Evolutionary conservation across 92 coral and sea anemone species (phyloP).

Genomic region (Nematostella vectensis): DNA sequence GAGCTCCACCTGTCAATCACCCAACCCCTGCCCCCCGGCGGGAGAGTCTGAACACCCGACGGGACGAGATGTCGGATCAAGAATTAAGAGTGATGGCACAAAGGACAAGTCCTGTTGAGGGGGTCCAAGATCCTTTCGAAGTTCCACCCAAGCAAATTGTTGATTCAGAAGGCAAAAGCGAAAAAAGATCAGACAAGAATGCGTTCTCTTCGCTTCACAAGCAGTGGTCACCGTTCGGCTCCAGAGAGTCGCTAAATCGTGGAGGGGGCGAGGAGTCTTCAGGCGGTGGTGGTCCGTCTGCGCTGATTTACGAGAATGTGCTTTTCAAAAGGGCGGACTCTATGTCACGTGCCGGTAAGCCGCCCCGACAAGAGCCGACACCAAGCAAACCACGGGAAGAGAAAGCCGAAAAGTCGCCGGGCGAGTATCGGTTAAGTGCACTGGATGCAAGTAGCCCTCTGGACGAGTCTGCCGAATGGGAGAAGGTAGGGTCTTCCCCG

Average conservation of each 20-base stretch:
- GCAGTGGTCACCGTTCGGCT: slow-evolving; percentile 39
- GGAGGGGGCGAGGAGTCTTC: slow-evolving; percentile 19
- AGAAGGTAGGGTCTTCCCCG: slow-evolving; percentile 81
- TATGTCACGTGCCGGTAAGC: slow-evolving; percentile 13
- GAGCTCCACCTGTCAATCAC: background rate
- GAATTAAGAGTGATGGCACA: background rate
- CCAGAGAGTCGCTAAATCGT: slow-evolving; percentile 44
- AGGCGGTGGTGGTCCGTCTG: slow-evolving; percentile 30
- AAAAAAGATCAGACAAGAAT: slow-evolving; percentile 9
- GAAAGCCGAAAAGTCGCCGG: slow-evolving; percentile 4
- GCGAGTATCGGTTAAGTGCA: slow-evolving; percentile 50
- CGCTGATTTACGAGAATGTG: slow-evolving; percentile 90
- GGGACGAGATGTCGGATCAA: slow-evolving; percentile 6
- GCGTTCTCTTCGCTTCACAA: slow-evolving; percentile 49
- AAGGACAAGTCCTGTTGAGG: slow-evolving; percentile 4
- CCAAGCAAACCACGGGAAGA: slow-evolving; percentile 2
- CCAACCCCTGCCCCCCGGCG: slow-evolving; percentile 32
- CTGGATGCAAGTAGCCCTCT: slow-evolving; percentile 50
- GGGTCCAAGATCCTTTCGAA: slow-evolving; percentile 59
- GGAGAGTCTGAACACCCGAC: slow-evolving; percentile 59
- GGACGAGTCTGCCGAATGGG: slow-evolving; percentile 94
- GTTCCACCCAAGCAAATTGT: slow-evolving; percentile 23
- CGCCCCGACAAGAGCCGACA: slow-evolving; percentile 7
- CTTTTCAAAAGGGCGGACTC: slow-evolving; percentile 59
- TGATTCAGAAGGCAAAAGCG: background rate